Base-by-base conservation (phyloP, 2,888 invertebrate genomes). In the Frankliniella fusca region DNA sequence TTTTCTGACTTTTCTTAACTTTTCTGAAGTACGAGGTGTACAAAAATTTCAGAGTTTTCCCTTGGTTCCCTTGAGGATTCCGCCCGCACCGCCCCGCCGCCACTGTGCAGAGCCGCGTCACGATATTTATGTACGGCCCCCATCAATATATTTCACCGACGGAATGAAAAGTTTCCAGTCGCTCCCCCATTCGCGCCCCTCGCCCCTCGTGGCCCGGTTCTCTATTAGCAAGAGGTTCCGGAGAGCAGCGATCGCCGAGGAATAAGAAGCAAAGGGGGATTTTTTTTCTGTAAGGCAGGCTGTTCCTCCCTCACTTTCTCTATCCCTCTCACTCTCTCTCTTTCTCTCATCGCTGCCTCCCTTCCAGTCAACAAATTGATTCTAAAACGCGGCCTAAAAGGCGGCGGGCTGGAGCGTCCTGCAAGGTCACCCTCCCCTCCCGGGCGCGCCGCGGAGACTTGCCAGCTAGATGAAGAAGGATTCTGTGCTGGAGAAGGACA, bases 401-500 rank as follows among this genome's bases (percentile, higher is more conserved):
- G 38, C 38, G 38, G 38, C 15, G 54, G 18, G 61, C 15, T 18
- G 61, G 18, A 11, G 15, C 15, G 15, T 61, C 61, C 61, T 61
- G 38, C 38, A 38, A 38, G 38, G 38, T 38, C 38, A 5, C 38
- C 61, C 15, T 15, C 61, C 20, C 61, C 61, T 12, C 2, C 54
- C 54, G 50, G 10, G 50, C 50, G 50, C 54, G 7, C 54, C 54
- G 10, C 23, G 38, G 38, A 54, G 54, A 54, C 54, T 54, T 54
- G 15, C 54, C 70, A 76, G 70, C 27, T 27, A 76, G 70, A 76
- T 76, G 70, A 76, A 76, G 70, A 76, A 76, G 70, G 70, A 76
- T 76, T 76, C 70, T 23, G 38, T 5, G 38, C 38, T 38, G 3
- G 54, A 7, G 54, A 18, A 54, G 61, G 61, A 61, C 54, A n/a